phyloP scores from a whole-genome alignment of 2,113 vertebrate species.

The Sinocyclocheilus maitianheensis region DNA sequence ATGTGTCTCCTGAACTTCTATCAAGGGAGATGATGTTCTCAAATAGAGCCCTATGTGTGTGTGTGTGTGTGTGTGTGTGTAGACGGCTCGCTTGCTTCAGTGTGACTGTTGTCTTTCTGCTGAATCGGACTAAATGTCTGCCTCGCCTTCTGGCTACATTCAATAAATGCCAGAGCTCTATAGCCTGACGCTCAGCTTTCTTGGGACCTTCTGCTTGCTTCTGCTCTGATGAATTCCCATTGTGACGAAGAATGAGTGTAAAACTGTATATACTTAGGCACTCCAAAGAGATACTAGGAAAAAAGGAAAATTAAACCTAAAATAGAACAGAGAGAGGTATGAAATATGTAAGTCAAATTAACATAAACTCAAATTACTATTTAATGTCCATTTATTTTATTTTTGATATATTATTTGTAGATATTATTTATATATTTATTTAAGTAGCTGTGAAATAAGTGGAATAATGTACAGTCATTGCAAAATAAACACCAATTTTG shows the following conservation, averaged over 20 bases:
- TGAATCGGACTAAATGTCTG: slow-evolving; percentile 49
- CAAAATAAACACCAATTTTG: too few species aligned
- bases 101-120: slow-evolving; percentile 31
- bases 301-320: neutral
- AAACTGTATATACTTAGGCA: neutral
- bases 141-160: slow-evolving; percentile 43
- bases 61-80: neutral
- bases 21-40: slow-evolving; percentile 19
- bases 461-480: too few species aligned
- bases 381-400: too few species aligned
- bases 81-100: slow-evolving; percentile 14
- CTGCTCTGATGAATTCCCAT: slow-evolving; percentile 30
- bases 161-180: slow-evolving; percentile 45
- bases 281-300: slow-evolving; percentile 24
- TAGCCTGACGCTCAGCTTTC: slow-evolving; percentile 22
- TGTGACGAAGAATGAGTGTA: neutral
- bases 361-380: too few species aligned
- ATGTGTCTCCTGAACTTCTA: slow-evolving; percentile 5
- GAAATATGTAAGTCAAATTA: neutral
- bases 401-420: too few species aligned
- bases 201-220: neutral
- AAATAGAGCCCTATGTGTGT: slow-evolving; percentile 3
- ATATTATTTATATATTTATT: too few species aligned
- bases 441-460: too few species aligned
- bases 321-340: neutral